phyloP scores from a whole-genome alignment of 2,888 invertebrate genomes.

The Limnephilus auricula region DNA sequence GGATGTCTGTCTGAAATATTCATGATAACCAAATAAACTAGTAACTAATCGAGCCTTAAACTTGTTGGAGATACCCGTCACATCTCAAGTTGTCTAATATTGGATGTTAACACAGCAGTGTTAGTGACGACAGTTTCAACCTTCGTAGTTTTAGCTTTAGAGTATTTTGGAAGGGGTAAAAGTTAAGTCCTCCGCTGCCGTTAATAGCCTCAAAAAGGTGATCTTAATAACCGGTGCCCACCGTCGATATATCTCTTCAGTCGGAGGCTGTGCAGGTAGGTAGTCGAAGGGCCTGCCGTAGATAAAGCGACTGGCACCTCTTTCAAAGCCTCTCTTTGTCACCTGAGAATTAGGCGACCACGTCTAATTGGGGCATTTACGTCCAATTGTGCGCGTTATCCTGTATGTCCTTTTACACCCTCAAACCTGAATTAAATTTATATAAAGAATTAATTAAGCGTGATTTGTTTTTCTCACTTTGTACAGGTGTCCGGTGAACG shows the following conservation, averaged over 20 bases:
- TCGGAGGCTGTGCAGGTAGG: not conserved
- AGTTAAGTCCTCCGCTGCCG: not conserved
- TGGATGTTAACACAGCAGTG: too few relatives aligned
- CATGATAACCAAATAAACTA: too few relatives aligned
- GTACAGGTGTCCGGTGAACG: not conserved
- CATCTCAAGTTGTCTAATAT: too few relatives aligned
- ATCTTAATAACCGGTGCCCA: not conserved
- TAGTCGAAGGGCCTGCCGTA: not conserved
- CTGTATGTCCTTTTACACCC: not conserved
- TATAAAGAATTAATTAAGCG: not conserved
- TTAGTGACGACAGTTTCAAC: not conserved
- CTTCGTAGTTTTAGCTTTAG: not conserved
- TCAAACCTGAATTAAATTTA: not conserved
- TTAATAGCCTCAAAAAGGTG: not conserved
- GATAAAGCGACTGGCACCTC: conserved; percentile 14
- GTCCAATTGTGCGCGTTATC: conserved; percentile 5
- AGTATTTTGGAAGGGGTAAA: not conserved
- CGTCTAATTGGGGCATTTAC: conserved; percentile 46
- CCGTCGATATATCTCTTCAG: not conserved
- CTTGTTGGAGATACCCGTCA: too few relatives aligned
- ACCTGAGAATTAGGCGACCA: conserved; percentile 42
- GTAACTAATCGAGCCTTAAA: too few relatives aligned
- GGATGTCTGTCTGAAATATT: too few relatives aligned
- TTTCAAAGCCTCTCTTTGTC: conserved; percentile 18
- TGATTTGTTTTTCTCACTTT: not conserved